These are phyloP conservation scores for Cephus pygmeus DNA, from an alignment of 2,888 invertebrate genomes.

Conservation along the genomic window DNA sequence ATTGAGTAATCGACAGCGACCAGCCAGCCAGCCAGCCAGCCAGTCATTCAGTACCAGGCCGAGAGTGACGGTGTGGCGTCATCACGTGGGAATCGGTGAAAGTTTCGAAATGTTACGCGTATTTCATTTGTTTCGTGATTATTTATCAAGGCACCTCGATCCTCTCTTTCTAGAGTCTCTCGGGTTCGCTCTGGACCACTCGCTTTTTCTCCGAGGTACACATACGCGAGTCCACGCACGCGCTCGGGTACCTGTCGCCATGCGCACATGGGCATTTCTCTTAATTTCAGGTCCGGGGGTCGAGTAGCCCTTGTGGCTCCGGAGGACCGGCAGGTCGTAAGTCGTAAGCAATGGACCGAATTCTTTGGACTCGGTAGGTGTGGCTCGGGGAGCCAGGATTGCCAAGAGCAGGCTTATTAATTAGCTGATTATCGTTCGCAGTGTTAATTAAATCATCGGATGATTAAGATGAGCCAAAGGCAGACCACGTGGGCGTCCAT, in stretches of 20 bases:
- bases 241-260: conserved; percentile 15
- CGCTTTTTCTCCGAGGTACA: conserved; percentile 24
- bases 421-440: conserved; percentile 20
- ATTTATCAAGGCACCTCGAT: conserved; percentile 21
- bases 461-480: conserved; percentile 4
- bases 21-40: neutral
- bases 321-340: neutral
- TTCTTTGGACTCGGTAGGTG: neutral
- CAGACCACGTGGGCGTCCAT: conserved; percentile 6
- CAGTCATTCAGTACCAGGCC: conserved; percentile 11
- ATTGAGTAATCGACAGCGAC: conserved; percentile 40
- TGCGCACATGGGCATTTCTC: neutral
- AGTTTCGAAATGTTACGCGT: conserved; percentile 34
- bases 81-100: conserved; percentile 42
- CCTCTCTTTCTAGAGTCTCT: neutral
- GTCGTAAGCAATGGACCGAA: conserved; percentile 8
- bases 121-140: conserved; percentile 31
- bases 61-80: conserved; percentile 31
- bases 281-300: neutral
- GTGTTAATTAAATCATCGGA: conserved; percentile 21
- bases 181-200: conserved; percentile 14
- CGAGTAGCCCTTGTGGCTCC: neutral
- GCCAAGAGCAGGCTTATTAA: conserved; percentile 5
- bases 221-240: conserved; percentile 9
- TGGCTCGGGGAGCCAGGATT: neutral